Evolutionary conservation across 92 coral and sea anemone species (phyloP), one percentile per base, ranked within the genome.

Genomic region (Desmophyllum pertusum): DNA sequence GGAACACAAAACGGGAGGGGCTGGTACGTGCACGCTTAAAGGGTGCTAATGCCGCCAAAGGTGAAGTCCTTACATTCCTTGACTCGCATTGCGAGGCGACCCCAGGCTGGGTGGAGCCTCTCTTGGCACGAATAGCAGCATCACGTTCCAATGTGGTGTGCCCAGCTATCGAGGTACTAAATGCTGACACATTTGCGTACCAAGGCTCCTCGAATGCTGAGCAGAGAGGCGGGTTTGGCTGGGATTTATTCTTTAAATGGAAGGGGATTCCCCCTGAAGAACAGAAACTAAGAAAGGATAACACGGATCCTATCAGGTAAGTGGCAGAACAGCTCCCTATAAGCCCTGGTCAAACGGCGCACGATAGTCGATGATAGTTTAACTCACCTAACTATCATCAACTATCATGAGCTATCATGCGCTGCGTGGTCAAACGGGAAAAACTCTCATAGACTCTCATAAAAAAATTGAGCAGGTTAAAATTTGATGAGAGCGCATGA

Each of bases 81-180:
- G 99, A 97, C 80, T 97, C 99, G 23, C 99, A 97, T 63, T 97
- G 99, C 83, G 99, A 97, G 83, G 96, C 95, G 13, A 97, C 99
- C 13, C 98, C 99, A 40, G 99, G 99, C 13, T 97, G 99, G 99
- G 99, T 81, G 27, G 99, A 97, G 88, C 99, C 99, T 30, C 81
- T 97, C 46, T 80, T 97, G 59, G 99, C 95, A 18, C 88, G 99
- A 43, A 97, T 97, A 82, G 98, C 98, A n/a, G 95, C 74, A 17
- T 90, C 85, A 4, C 84, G 92, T 53, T 89, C 92, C 62, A 92
- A 94, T 84, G 98, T 97, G 17, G 99, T 97, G n/a, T 97, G 99
- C 76, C 99, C 99, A 0, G 99, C 99, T 11, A 97, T 97, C 50
- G 99, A 97, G 75, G 99, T 97, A 23, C 77, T 97, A 53, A 97